phyloP scores from a whole-genome alignment of 2,888 invertebrate genomes.

The Panorpa germanica region DNA sequence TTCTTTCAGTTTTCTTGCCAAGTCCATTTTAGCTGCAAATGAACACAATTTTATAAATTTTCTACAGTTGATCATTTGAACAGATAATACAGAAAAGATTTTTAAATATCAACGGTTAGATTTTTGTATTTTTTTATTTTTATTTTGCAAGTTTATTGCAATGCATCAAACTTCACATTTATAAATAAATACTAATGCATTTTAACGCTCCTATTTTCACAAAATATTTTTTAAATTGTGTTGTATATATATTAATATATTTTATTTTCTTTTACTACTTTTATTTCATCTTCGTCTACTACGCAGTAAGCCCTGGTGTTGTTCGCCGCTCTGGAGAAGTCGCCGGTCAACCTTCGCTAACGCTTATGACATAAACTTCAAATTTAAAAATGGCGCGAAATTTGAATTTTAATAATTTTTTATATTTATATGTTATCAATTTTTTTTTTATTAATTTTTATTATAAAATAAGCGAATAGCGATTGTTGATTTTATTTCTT shows the following conservation, averaged over 20 bases:
- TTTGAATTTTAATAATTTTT: conserved; percentile 8
- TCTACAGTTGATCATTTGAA: too few species aligned
- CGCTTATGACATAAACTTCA: conserved; percentile 1
- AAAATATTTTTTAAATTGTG: too few species aligned
- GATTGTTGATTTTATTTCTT: too few species aligned
- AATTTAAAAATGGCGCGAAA: conserved; percentile 8
- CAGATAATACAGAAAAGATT: too few species aligned
- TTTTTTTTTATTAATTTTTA: conserved; percentile 9
- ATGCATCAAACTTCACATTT: conserved; percentile 6
- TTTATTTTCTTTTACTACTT: conserved; percentile 17
- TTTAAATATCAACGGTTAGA: too few species aligned
- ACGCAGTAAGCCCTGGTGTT: conserved; percentile 14
- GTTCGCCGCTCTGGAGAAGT: conserved; percentile 13
- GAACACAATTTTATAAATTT: too few species aligned
- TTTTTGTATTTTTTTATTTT: conserved; percentile 11
- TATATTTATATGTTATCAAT: conserved; percentile 3
- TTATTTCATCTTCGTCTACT: conserved; percentile 16
- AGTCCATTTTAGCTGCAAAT: too few species aligned
- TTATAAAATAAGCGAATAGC: too few species aligned
- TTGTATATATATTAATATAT: conserved; percentile 6
- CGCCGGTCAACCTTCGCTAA: conserved; percentile 12
- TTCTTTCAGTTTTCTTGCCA: too few species aligned
- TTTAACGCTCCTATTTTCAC: background rate
- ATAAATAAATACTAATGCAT: conserved; percentile 6
- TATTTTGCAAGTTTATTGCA: background rate